Percentiles rank a stretch among this genome's conserved stretches.
Conservation (phyloP, 2,888 invertebrate genomes). For the Charanyca ferruginea region DNA sequence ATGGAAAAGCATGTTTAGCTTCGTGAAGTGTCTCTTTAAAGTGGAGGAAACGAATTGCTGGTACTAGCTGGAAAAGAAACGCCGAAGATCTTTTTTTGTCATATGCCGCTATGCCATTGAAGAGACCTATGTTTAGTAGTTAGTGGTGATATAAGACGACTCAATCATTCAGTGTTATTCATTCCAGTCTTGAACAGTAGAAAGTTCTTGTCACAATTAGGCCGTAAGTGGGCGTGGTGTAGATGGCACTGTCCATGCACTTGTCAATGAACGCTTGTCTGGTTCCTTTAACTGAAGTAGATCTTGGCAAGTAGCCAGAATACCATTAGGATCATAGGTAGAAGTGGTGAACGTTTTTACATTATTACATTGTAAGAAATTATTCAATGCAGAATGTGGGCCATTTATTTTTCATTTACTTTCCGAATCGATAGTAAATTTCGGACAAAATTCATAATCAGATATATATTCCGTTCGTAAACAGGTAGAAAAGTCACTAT, state of each 20-base stretch:
- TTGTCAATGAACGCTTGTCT: constrained; percentile 54
- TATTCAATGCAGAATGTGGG: not conserved
- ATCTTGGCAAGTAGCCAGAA: constrained; percentile 47
- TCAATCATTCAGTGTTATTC: constrained; percentile 22
- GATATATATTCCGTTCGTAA: too few species aligned
- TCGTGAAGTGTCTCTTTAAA: too few species aligned
- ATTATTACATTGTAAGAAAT: not conserved
- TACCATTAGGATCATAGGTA: constrained; percentile 27
- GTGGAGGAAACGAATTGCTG: too few species aligned
- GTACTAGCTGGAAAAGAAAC: too few species aligned
- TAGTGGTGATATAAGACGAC: not conserved
- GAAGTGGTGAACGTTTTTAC: constrained; percentile 15
- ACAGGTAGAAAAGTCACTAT: too few species aligned
- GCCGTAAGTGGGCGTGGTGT: constrained; percentile 42
- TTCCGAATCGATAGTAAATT: too few species aligned
- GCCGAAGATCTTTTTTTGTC: too few species aligned
- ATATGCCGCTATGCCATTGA: too few species aligned
- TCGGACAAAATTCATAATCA: too few species aligned
- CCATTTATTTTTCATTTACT: too few species aligned
- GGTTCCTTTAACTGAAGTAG: constrained; percentile 28
- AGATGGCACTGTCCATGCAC: constrained; percentile 47
- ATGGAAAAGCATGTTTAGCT: too few species aligned
- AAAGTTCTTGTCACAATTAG: constrained; percentile 26
- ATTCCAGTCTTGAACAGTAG: constrained; percentile 9
- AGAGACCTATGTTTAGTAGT: too few species aligned